Evolutionary conservation across 1,140 invertebrate genomes (phyloP), one percentile per base, ranked within the genome.

Genomic region (Chelonus insularis): DNA sequence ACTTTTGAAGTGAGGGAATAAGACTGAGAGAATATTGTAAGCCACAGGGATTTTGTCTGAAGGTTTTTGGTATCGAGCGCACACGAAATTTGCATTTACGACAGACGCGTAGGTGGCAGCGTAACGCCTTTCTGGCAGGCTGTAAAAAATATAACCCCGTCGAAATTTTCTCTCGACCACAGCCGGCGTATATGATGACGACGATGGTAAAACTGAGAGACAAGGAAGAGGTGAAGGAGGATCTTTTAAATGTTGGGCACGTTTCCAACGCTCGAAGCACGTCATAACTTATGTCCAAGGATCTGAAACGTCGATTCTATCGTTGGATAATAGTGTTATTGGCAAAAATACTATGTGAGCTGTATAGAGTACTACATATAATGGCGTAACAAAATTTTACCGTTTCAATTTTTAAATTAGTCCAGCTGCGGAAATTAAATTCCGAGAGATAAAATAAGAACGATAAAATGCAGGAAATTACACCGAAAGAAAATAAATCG

Each of bases 31-130:
- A 39, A n/a, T 8, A 11, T 50, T 45, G 50, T 34, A 55, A 54
- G 45, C 32, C 50, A 48, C 41, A 41, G 32, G 52, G 39, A 57
- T 43, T 55, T 56, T 37, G 47, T 51, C 54, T 51, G 47, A 21
- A 43, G 48, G 34, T 16, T 36, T 39, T 16, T 29, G 50, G 36
- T 36, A 50, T 36, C 9, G n/a, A 16, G 47, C 20, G 48, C 58
- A 36, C 20, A 52, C 52, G 45, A 57, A 64, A 64, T 64, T 64
- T 64, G 63, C 63, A 64, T 64, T 64, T 57, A 64, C 63, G 57
- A 64, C 63, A 60, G 54, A 60, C 50, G 63, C 63, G 63, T 64
- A 60, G 63, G 63, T 60, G 63, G 63, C 58, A 43, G 63, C 41
- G 62, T 64, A 64, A 60, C 63, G 63, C 50, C 62, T 60, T 56